Base-by-base conservation (phyloP, 2,113 vertebrate genomes). In the Mobula hypostoma region DNA sequence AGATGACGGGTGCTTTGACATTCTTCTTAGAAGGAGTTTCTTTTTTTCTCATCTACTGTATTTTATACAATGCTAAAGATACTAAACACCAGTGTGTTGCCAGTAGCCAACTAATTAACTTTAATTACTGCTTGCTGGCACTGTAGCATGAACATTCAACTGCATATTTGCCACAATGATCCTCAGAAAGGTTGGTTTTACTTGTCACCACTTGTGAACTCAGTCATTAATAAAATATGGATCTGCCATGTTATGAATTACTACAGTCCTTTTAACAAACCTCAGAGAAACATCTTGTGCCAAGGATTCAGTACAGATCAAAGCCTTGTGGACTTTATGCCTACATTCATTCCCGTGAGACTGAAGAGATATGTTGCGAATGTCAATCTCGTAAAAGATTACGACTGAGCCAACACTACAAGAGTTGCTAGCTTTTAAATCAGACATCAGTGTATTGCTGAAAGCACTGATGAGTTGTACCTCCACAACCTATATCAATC, bases 341-440 rank as follows among this genome's bases (percentile, higher is more conserved):
- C 68, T 24, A 29, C 19, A 19, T 93, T 74, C 66, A 72, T 40
- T 74, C 21, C 70, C 24, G 27, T 68, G 36, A 74, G 1, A 24
- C 24, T 48, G 90, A 32, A 27, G 36, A 74, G 24, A 48, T 27
- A 27, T 7, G 17, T 40, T 5, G n/a, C 6, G 27, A n/a, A 63
- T 88, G 85, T 17, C 85, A 48, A 82, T 82, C 36, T 82, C 40
- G 17, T 48, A 48, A 15, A 88, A 88, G 58, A 88, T 88, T 32
- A n/a, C 63, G 29, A n/a, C 85, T 79, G n/a, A 63, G 58, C 24
- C 82, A 61, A 85, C 82, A 85, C 7, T 29, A 88, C 14, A 88
- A 88, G 58, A 88, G 85, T 88, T 88, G 85, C 6, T 27, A 87
- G 11, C 27, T 63, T 88, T 66, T 88, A 88, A 85, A 14, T n/a